Conservation (phyloP, 2,113 vertebrate species). For the Corapipo altera region DNA sequence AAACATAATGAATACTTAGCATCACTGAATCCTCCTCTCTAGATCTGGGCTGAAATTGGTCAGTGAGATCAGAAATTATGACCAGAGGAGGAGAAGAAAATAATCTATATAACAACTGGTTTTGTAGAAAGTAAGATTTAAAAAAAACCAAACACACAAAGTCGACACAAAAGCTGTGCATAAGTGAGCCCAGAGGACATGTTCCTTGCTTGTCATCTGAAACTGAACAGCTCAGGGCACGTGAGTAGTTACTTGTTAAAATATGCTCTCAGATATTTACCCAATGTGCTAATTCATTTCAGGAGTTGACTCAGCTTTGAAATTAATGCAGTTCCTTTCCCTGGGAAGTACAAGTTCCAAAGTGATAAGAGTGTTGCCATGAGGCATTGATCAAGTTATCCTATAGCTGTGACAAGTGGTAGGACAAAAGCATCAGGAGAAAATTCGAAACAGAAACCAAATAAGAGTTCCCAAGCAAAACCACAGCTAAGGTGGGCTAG, state of each 20-base stretch:
- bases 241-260: neutral
- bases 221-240: neutral
- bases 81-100: neutral
- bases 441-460: neutral
- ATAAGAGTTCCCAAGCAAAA: neutral
- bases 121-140: neutral
- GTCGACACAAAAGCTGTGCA: neutral
- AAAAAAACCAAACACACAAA: neutral
- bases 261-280: neutral
- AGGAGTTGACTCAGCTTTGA: neutral
- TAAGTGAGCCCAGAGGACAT: neutral
- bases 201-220: neutral
- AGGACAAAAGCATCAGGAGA: neutral
- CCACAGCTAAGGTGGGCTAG: neutral
- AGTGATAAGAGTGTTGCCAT: conserved; percentile 10
- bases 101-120: neutral
- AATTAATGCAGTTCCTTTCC: conserved; percentile 9
- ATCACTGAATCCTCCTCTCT: neutral
- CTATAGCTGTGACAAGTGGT: neutral
- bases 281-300: neutral
- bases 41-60: neutral
- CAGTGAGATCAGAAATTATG: neutral
- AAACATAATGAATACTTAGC: neutral
- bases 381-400: neutral
- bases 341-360: neutral